Percentiles rank a stretch among this genome's conserved stretches.
These are phyloP conservation scores for Dysmachus trigonus DNA, from an alignment of 2,888 invertebrate genomes.

Conservation along the genomic window DNA sequence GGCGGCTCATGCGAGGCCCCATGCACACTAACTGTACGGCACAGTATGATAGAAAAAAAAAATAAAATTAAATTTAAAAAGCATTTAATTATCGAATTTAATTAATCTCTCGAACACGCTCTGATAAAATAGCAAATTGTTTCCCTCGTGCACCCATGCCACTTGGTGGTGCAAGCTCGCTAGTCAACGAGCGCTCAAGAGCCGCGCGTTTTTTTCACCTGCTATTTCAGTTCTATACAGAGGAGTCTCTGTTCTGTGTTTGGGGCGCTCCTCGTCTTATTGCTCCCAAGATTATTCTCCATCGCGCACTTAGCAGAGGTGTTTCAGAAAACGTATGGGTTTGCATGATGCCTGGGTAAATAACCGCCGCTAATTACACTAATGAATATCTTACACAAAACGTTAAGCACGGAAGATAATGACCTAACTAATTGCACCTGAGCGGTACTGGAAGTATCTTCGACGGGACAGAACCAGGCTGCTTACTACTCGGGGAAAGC, in stretches of 20 bases:
- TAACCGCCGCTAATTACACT: slow-evolving; percentile 50
- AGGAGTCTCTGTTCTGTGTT: not conserved
- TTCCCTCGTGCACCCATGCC: slow-evolving; percentile 50
- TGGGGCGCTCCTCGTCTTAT: not conserved
- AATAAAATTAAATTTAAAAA: slow-evolving; percentile 41
- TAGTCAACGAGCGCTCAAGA: not conserved
- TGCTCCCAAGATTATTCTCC: not conserved
- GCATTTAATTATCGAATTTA: slow-evolving; percentile 59
- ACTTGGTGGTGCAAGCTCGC: not conserved
- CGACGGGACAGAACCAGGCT: not conserved
- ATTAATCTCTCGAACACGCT: slow-evolving; percentile 56
- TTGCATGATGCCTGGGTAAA: slow-evolving; percentile 47
- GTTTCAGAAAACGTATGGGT: slow-evolving; percentile 12
- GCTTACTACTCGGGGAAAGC: not conserved
- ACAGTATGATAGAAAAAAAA: not conserved
- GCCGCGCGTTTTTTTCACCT: not conserved
- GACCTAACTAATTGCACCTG: slow-evolving; percentile 49
- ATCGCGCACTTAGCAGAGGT: not conserved
- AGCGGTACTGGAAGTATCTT: slow-evolving; percentile 11
- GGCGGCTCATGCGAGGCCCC: not conserved
- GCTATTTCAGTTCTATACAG: not conserved
- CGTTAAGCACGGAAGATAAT: slow-evolving; percentile 49
- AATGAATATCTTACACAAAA: slow-evolving; percentile 51
- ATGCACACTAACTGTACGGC: not conserved
- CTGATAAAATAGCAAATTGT: slow-evolving; percentile 51